These are phyloP conservation scores for Papilio dardanus DNA, from an alignment of 1,140 invertebrate species.

Conservation along the genomic window DNA sequence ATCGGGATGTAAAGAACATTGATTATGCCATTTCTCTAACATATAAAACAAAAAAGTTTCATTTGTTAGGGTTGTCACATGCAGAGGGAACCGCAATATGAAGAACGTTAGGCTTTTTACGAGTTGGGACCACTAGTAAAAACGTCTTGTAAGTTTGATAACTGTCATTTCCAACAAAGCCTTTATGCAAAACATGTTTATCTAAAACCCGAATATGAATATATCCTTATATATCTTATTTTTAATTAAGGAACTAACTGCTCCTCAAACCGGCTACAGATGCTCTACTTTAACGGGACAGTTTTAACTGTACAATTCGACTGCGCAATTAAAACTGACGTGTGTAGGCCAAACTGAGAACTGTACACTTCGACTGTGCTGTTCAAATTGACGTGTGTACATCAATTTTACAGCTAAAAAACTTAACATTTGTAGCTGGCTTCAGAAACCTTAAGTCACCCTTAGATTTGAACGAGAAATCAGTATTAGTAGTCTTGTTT, in stretches of 20 bases:
- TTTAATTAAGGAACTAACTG: neutral
- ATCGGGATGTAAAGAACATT: neutral
- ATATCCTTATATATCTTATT: neutral
- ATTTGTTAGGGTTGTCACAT: slow-evolving; percentile 18
- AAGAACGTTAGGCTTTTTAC: neutral
- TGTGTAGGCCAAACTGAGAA: too few relatives aligned
- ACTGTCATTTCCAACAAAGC: slow-evolving; percentile 4
- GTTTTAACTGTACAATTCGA: too few relatives aligned
- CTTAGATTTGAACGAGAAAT: too few relatives aligned
- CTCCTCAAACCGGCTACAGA: too few relatives aligned
- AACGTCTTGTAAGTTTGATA: slow-evolving; percentile 14
- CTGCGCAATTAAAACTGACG: too few relatives aligned
- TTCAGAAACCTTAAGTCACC: too few relatives aligned
- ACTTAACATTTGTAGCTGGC: too few relatives aligned
- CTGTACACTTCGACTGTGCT: too few relatives aligned
- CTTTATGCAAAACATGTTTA: slow-evolving; percentile 3
- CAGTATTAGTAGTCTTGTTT: too few relatives aligned
- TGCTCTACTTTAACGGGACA: too few relatives aligned
- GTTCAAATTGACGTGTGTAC: too few relatives aligned
- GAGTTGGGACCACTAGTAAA: slow-evolving; percentile 16
- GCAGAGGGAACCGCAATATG: slow-evolving; percentile 10
- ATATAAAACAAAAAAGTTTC: slow-evolving; percentile 5
- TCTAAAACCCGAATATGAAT: neutral
- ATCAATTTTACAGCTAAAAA: too few relatives aligned
- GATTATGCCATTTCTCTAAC: slow-evolving; percentile 5